A percentile compares a stretch with the other conserved stretches of the same genome.
phyloP scores from a whole-genome alignment of 2,888 invertebrate genomes.

The Dynastes hyllus region DNA sequence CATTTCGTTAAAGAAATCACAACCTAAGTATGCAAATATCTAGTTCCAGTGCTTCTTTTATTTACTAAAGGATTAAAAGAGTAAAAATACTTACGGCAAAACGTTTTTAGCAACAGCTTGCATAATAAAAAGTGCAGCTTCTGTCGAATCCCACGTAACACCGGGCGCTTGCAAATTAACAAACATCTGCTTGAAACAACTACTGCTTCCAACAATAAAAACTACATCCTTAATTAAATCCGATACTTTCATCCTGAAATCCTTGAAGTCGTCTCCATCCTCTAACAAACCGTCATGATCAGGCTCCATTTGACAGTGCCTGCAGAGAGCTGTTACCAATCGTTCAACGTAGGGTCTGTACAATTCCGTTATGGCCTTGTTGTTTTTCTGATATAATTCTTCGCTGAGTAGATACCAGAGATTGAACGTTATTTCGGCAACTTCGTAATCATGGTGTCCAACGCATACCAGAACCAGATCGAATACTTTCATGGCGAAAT shows the following conservation, averaged over 20 bases:
- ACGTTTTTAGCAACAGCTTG: constrained; percentile 96
- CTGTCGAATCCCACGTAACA: constrained; percentile 92
- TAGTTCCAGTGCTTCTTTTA: no score
- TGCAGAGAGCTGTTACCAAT: constrained; percentile 89
- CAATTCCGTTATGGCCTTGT: constrained; percentile 83
- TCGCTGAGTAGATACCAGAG: constrained; percentile 98
- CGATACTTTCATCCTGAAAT: constrained; percentile 89
- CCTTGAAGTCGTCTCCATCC: constrained; percentile 88
- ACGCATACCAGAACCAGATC: constrained; percentile 94
- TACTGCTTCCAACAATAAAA: constrained; percentile 94
- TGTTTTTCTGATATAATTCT: constrained; percentile 91
- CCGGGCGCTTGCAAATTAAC: constrained; percentile 81
- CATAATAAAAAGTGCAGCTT: constrained; percentile 96
- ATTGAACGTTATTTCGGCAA: constrained; percentile 94
- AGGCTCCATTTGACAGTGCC: constrained; percentile 96
- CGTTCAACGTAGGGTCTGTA: constrained; percentile 95
- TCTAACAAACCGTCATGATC: constrained; percentile 92
- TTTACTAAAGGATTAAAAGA: no score
- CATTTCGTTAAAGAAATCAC: no score
- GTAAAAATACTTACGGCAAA: constrained; percentile 81
- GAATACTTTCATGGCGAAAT: constrained; percentile 88
- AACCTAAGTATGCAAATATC: no score
- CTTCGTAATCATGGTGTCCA: constrained; percentile 98
- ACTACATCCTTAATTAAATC: constrained; percentile 97
- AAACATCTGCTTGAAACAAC: constrained; percentile 94